phyloP scores from a whole-genome alignment of 64 coral and sea anemone genomes.

The Porites lutea region DNA sequence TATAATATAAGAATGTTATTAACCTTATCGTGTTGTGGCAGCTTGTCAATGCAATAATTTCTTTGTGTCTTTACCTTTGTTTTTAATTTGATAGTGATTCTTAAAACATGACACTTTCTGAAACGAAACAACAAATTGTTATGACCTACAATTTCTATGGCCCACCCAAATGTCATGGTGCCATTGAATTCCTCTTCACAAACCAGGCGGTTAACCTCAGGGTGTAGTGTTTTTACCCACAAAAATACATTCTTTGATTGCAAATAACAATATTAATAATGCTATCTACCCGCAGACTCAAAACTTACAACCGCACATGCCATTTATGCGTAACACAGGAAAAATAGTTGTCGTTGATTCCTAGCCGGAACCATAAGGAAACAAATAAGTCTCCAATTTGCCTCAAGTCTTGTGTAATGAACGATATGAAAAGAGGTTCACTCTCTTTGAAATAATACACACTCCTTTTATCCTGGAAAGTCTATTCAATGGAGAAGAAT shows the following conservation, averaged over 20 bases:
- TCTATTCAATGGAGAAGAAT: too few relatives aligned
- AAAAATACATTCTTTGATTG: not conserved
- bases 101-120: constrained; percentile 20
- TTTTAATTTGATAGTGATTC: constrained; percentile 2
- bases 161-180: not conserved
- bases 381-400: not conserved
- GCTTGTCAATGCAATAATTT: constrained; percentile 6
- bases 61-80: not conserved
- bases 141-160: not conserved
- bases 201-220: not conserved
- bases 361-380: too few relatives aligned
- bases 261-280: too few relatives aligned
- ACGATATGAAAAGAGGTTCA: too few relatives aligned
- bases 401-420: not conserved
- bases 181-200: not conserved
- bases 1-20: not conserved
- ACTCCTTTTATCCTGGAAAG: too few relatives aligned
- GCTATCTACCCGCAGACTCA: too few relatives aligned
- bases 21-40: not conserved
- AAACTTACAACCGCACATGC: too few relatives aligned
- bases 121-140: not conserved
- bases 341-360: too few relatives aligned
- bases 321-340: too few relatives aligned
- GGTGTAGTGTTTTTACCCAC: not conserved
- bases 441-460: too few relatives aligned